Percentiles rank a stretch among this genome's conserved stretches.
Conservation (phyloP, 2,113 vertebrate genomes). For the Nibea albiflora region DNA sequence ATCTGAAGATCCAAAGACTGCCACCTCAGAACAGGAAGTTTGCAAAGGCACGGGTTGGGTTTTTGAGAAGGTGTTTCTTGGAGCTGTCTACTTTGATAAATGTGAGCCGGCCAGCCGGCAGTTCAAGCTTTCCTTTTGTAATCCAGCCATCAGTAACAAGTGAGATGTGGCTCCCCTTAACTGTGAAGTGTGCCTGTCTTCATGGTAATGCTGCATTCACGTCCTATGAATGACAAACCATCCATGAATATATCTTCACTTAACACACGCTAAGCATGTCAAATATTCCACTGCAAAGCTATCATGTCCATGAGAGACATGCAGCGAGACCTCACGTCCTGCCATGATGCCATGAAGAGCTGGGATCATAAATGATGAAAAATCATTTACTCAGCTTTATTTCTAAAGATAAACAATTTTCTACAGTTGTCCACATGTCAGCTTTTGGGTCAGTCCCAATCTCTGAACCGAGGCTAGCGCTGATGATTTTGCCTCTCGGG, state of each 20-base stretch:
- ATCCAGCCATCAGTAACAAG: background rate
- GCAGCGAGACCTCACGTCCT: background rate
- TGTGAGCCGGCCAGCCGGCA: slow-evolving; percentile 12
- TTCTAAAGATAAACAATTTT: background rate
- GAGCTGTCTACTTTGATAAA: background rate
- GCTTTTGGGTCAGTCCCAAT: background rate
- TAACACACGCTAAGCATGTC: background rate
- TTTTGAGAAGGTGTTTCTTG: background rate
- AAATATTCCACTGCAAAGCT: background rate
- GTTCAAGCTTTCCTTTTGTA: background rate
- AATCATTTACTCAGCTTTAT: background rate
- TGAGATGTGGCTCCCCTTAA: background rate
- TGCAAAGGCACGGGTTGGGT: slow-evolving; percentile 16
- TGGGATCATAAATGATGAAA: background rate
- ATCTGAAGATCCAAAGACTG: slow-evolving; percentile 7
- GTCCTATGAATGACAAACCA: background rate
- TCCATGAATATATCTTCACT: background rate
- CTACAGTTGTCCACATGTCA: background rate
- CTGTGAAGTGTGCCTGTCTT: slow-evolving; percentile 2
- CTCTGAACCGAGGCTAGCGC: too few species aligned
- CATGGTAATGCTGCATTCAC: slow-evolving; percentile 18
- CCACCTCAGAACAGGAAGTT: slow-evolving; percentile 12
- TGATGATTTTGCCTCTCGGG: too few species aligned
- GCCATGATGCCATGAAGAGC: background rate
- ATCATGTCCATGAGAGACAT: background rate